Conservation (phyloP, 2,113 vertebrate species). For the Mobula birostris region DNA sequence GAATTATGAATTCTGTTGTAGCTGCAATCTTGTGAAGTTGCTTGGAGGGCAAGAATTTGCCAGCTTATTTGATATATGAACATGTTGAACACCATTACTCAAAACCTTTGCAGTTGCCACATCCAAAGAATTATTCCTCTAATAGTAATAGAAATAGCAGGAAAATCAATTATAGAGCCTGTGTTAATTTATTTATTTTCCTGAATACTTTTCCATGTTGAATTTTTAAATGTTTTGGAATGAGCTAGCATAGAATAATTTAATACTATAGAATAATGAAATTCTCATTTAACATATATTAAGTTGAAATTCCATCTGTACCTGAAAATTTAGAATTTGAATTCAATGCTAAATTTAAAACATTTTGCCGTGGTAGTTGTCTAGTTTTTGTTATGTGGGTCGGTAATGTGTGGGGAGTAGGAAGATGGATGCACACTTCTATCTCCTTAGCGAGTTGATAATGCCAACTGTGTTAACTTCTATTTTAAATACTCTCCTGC, state of each 20-base stretch:
- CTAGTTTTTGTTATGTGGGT: not conserved
- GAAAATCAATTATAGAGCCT: not conserved
- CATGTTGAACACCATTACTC: not conserved
- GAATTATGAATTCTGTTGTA: slow-evolving; percentile 19
- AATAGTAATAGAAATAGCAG: not conserved
- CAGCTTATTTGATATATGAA: not conserved
- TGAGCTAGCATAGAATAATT: not conserved
- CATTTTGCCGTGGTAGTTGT: not conserved
- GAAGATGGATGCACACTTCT: too few relatives aligned
- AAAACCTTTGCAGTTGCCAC: not conserved
- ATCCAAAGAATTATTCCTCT: not conserved
- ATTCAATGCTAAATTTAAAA: slow-evolving; percentile 9
- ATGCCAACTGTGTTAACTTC: not conserved
- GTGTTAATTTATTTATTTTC: not conserved
- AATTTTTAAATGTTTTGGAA: not conserved
- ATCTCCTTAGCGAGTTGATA: not conserved
- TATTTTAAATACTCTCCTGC: not conserved
- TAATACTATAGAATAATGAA: not conserved
- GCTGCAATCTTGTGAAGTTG: not conserved
- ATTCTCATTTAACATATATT: not conserved
- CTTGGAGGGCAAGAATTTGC: not conserved
- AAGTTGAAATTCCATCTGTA: not conserved
- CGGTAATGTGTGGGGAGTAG: too few relatives aligned
- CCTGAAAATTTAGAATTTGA: not conserved
- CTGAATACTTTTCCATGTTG: not conserved